Percentiles rank a stretch among this genome's conserved stretches.
Conservation (phyloP, 2,113 vertebrate species). For the Raja brachyura region DNA sequence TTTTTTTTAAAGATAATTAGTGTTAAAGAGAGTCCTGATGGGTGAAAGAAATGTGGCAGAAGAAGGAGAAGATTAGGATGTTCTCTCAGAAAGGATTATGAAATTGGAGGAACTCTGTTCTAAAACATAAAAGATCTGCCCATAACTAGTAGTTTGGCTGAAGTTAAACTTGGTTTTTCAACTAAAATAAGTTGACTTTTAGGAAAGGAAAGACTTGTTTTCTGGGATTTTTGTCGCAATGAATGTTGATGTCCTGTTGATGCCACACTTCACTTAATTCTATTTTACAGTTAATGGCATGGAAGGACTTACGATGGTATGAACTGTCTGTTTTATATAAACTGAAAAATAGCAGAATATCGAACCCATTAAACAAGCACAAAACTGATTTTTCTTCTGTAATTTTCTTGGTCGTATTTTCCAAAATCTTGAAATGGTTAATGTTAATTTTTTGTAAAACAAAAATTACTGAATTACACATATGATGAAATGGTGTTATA, state of each 20-base stretch:
- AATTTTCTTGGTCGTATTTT: not conserved
- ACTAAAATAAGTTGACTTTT: not conserved
- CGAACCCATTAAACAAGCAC: not conserved
- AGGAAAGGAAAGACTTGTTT: not conserved
- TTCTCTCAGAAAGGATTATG: not conserved
- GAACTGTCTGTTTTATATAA: not conserved
- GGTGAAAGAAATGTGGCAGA: not conserved
- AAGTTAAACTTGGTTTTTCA: too few species aligned
- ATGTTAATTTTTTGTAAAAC: not conserved
- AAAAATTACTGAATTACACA: not conserved
- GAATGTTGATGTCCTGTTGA: not conserved
- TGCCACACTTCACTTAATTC: slow-evolving; percentile 6
- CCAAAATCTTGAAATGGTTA: not conserved
- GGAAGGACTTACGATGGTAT: not conserved
- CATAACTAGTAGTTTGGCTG: not conserved
- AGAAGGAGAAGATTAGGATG: not conserved
- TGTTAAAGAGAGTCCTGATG: too few species aligned
- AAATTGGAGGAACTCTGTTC: not conserved
- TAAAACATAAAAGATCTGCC: too few species aligned
- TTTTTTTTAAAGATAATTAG: too few species aligned
- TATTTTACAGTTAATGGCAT: not conserved
- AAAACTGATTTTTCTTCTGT: not conserved
- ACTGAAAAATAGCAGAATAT: not conserved
- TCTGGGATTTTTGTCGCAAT: not conserved
- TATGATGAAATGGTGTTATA: not conserved